These are phyloP conservation scores for Cebidichthys violaceus DNA, from an alignment of 2,113 vertebrate species.

Conservation along the genomic window DNA sequence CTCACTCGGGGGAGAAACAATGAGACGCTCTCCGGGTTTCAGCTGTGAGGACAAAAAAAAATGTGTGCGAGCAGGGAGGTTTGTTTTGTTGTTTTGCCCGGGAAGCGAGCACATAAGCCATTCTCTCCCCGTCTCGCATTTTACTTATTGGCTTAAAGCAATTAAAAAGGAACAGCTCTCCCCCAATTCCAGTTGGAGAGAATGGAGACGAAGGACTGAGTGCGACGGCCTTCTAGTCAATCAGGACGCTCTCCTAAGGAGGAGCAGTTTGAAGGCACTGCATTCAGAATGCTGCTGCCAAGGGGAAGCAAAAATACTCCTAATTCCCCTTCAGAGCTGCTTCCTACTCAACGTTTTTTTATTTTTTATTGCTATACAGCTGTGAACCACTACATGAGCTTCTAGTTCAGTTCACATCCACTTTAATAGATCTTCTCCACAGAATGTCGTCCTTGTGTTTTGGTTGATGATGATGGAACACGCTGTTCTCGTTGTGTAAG, in stretches of 20 bases:
- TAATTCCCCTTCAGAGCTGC: slow-evolving; percentile 26
- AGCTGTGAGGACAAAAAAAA: slow-evolving; percentile 24
- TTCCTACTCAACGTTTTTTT: slow-evolving; percentile 11
- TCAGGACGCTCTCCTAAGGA: slow-evolving; percentile 33
- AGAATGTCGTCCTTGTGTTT: not conserved
- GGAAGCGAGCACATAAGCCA: slow-evolving; percentile 57
- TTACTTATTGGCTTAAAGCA: slow-evolving; percentile 73
- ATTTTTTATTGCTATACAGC: not conserved
- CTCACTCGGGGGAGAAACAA: slow-evolving; percentile 50
- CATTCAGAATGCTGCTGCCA: not conserved
- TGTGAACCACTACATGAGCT: not conserved
- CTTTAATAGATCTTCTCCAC: not conserved
- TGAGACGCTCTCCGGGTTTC: slow-evolving; percentile 52
- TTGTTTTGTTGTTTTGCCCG: slow-evolving; percentile 50
- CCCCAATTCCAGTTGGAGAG: slow-evolving; percentile 36
- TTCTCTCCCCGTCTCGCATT: slow-evolving; percentile 46
- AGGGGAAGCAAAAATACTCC: slow-evolving; percentile 5
- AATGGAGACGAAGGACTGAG: slow-evolving; percentile 51
- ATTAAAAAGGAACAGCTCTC: slow-evolving; percentile 61
- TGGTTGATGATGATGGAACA: not conserved
- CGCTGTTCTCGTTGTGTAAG: not conserved
- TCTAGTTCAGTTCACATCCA: not conserved
- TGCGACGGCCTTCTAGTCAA: slow-evolving; percentile 49
- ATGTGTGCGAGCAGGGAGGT: slow-evolving; percentile 36
- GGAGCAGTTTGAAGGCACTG: slow-evolving; percentile 11